Percentiles rank a stretch among this genome's conserved stretches.
Conservation (phyloP, 2,113 vertebrate species). For the Stigmatopora nigra region DNA sequence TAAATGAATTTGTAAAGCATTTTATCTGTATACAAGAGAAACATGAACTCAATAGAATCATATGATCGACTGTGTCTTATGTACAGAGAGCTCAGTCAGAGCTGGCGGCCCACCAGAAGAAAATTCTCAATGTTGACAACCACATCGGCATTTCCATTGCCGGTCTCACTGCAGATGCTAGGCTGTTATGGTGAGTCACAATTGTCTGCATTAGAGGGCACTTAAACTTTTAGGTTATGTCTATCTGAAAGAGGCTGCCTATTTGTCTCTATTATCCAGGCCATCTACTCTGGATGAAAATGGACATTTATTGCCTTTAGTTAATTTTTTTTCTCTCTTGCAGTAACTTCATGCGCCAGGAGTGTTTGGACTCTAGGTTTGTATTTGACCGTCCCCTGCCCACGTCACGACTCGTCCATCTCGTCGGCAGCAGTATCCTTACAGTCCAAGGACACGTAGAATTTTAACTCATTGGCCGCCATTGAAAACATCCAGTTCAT, state of each 20-base stretch:
- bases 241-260: no score
- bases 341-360: conserved; percentile 98
- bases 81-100: conserved; percentile 93
- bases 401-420: conserved; percentile 86
- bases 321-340: background rate
- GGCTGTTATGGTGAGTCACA: conserved; percentile 84
- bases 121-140: conserved; percentile 97
- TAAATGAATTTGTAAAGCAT: background rate
- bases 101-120: conserved; percentile 97
- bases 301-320: no score
- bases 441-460: background rate
- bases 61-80: conserved; percentile 2
- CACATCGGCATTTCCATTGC: conserved; percentile 97
- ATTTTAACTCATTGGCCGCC: background rate
- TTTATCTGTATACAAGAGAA: no score
- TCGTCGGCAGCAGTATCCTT: conserved; percentile 99
- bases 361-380: conserved; percentile 96
- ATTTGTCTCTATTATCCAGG: no score
- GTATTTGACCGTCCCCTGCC: conserved; percentile 96
- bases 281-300: no score
- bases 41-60: background rate
- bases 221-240: no score
- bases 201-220: background rate
- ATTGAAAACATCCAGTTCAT: background rate
- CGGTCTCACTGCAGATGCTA: conserved; percentile 92